Evolutionary conservation across 2,888 invertebrate species (phyloP).

Genomic region (Malthinus flaveolus): DNA sequence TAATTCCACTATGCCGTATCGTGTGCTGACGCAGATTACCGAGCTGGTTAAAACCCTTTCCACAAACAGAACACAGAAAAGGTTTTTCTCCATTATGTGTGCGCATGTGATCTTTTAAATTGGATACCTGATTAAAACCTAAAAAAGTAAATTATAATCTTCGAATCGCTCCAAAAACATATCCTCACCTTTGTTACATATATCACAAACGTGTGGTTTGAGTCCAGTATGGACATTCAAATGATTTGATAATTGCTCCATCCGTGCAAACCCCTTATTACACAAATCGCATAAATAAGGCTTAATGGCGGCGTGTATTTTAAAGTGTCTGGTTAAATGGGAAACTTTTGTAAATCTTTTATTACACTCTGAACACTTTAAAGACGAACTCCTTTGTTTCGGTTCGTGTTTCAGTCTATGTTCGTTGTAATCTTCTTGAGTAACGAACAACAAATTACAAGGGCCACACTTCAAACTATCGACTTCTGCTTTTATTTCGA

Average conservation of each 20-base stretch:
- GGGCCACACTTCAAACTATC: conserved; percentile 22
- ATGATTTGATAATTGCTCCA: conserved; percentile 62
- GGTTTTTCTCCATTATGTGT: conserved; percentile 56
- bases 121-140: conserved; percentile 57
- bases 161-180: background rate
- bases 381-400: conserved; percentile 20
- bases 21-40: conserved; percentile 54
- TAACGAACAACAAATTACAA: conserved; percentile 19
- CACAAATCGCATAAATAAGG: conserved; percentile 61
- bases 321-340: conserved; percentile 58
- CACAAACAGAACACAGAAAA: conserved; percentile 54
- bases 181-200: conserved; percentile 60
- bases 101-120: conserved; percentile 55
- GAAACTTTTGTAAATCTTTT: conserved; percentile 58
- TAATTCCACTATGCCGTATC: conserved; percentile 54
- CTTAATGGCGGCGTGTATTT: conserved; percentile 59
- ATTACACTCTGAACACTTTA: conserved; percentile 59
- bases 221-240: conserved; percentile 61
- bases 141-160: background rate
- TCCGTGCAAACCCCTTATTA: conserved; percentile 60
- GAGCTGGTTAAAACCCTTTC: conserved; percentile 56
- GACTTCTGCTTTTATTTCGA: conserved; percentile 21
- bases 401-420: conserved; percentile 21
- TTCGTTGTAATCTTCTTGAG: conserved; percentile 18
- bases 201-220: conserved; percentile 62